These are phyloP conservation scores for Coelopa pilipes DNA, from an alignment of 2,888 invertebrate species.

Conservation along the genomic window DNA sequence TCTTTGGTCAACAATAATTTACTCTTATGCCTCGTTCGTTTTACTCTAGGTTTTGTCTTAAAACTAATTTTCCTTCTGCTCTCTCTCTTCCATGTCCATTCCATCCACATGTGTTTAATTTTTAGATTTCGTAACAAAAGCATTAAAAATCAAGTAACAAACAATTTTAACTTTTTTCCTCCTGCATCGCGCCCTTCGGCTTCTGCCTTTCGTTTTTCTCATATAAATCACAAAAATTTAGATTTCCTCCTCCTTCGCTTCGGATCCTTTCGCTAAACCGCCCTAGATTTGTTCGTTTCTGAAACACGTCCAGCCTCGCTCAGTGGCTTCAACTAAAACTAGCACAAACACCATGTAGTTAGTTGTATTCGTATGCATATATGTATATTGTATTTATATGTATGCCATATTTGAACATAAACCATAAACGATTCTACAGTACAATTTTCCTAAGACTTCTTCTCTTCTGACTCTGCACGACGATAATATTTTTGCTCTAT, in stretches of 20 bases:
- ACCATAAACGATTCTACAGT: conserved; percentile 33
- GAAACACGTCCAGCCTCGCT: neutral
- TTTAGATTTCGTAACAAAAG: conserved; percentile 33
- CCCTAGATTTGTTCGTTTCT: neutral
- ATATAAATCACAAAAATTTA: conserved; percentile 31
- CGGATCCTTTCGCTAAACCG: neutral
- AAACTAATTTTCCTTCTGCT: conserved; percentile 40
- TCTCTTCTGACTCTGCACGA: too few species aligned
- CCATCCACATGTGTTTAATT: conserved; percentile 22
- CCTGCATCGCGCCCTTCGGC: neutral
- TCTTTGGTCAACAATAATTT: conserved; percentile 55
- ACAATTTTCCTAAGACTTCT: neutral
- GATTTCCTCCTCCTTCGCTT: neutral
- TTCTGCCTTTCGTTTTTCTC: conserved; percentile 1
- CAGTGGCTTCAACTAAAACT: conserved; percentile 35
- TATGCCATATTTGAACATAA: conserved; percentile 42
- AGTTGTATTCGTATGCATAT: conserved; percentile 12
- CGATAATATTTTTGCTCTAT: conserved; percentile 18
- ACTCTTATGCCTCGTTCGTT: conserved; percentile 34
- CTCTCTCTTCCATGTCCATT: conserved; percentile 18
- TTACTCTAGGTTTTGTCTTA: conserved; percentile 4
- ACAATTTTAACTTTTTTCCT: conserved; percentile 6
- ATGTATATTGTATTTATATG: conserved; percentile 16
- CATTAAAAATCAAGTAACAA: conserved; percentile 27
- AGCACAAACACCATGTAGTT: conserved; percentile 6